Percentiles rank a stretch among this genome's conserved stretches.
Conservation (phyloP, 2,113 vertebrate genomes). For the Rhadina sibilatrix region DNA sequence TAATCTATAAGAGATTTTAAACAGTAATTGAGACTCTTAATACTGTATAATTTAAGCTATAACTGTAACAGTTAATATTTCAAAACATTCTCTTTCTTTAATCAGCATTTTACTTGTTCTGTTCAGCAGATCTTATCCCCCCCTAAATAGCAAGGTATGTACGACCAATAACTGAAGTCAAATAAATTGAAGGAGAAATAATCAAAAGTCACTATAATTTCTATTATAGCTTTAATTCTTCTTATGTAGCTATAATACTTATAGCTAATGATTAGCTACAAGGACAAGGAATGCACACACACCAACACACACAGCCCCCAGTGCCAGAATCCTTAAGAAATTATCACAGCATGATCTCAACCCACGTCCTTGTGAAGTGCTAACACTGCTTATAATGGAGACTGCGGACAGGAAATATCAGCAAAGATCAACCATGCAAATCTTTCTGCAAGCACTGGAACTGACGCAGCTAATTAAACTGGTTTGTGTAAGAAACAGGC, state of each 20-base stretch:
- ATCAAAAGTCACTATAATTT: neutral
- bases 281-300: neutral
- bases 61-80: neutral
- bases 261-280: neutral
- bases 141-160: neutral
- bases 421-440: slow-evolving; percentile 33
- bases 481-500: slow-evolving; percentile 8
- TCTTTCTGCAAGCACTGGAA: slow-evolving; percentile 18
- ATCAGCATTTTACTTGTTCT: neutral
- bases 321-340: neutral
- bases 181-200: neutral
- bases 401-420: neutral
- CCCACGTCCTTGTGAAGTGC: neutral
- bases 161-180: neutral
- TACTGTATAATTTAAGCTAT: neutral
- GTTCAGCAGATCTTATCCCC: neutral
- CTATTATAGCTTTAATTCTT: neutral
- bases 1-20: neutral
- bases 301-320: neutral
- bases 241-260: neutral
- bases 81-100: neutral
- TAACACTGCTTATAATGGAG: neutral
- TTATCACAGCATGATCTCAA: neutral
- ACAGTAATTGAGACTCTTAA: neutral
- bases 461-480: slow-evolving; percentile 47